These are phyloP conservation scores for Vulpes ferrilata DNA, from an alignment of 2,113 vertebrate genomes.

Conservation along the genomic window DNA sequence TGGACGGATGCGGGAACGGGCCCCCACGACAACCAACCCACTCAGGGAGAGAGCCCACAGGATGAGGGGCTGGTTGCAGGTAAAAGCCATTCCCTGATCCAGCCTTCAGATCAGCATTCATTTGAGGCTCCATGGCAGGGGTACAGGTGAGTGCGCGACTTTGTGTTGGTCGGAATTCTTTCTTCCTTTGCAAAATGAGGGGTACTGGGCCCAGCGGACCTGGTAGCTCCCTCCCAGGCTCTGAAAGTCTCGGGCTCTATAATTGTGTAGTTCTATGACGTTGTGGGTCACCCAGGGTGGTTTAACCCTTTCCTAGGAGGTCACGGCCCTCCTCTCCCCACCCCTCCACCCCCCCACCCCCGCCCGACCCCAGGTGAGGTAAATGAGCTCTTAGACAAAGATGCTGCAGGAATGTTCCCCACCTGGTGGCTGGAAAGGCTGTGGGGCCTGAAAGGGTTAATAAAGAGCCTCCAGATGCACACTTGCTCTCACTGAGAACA, in stretches of 20 bases:
- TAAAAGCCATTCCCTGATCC: neutral
- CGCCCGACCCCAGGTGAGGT: neutral
- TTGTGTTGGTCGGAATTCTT: neutral
- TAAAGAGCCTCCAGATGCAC: neutral
- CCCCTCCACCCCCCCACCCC: no score
- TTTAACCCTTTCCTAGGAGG: neutral
- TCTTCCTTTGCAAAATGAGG: slow-evolving; percentile 2
- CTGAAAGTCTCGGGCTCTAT: neutral
- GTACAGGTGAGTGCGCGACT: neutral
- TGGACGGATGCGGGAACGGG: accelerated
- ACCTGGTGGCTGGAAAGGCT: neutral
- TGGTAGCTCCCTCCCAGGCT: neutral
- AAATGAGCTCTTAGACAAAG: neutral
- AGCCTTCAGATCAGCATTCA: neutral
- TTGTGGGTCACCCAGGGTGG: neutral
- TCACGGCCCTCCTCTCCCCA: neutral
- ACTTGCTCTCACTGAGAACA: neutral
- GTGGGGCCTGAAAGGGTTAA: neutral
- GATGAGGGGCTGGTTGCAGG: neutral
- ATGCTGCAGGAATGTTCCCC: neutral
- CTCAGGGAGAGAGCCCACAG: neutral
- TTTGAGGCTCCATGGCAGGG: neutral
- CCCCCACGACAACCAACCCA: accelerated
- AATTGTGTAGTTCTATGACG: neutral
- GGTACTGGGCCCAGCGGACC: neutral